These are phyloP conservation scores for Gasteruption jaculator DNA, from an alignment of 2,888 invertebrate genomes.

Conservation along the genomic window DNA sequence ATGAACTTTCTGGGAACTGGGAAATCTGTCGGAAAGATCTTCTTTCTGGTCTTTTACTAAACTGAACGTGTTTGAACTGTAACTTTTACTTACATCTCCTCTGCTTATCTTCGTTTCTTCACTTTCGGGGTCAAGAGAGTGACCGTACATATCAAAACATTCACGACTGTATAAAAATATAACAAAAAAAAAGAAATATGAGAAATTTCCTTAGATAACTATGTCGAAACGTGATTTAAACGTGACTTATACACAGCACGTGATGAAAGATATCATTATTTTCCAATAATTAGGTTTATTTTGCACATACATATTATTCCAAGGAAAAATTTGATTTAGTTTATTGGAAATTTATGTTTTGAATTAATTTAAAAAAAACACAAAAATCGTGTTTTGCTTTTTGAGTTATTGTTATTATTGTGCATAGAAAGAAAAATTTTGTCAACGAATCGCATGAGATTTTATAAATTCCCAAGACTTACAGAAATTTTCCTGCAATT, in stretches of 20 bases:
- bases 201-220: no score
- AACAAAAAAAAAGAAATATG: constrained; percentile 29
- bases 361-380: no score
- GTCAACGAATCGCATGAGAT: no score
- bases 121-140: constrained; percentile 41
- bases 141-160: constrained; percentile 47
- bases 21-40: no score
- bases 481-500: no score
- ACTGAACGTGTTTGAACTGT: constrained; percentile 33
- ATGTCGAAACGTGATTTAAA: constrained; percentile 49
- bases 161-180: constrained; percentile 28
- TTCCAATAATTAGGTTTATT: not conserved
- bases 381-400: no score
- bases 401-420: no score
- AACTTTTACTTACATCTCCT: constrained; percentile 44
- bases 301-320: no score
- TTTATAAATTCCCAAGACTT: no score
- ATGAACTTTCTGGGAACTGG: not conserved
- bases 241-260: constrained; percentile 39
- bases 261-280: constrained; percentile 20
- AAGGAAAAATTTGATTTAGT: no score
- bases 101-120: constrained; percentile 44
- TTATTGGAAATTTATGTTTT: no score
- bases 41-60: constrained; percentile 14
- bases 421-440: no score